phyloP scores from a whole-genome alignment of 2,888 invertebrate species.

The Troides helena region DNA sequence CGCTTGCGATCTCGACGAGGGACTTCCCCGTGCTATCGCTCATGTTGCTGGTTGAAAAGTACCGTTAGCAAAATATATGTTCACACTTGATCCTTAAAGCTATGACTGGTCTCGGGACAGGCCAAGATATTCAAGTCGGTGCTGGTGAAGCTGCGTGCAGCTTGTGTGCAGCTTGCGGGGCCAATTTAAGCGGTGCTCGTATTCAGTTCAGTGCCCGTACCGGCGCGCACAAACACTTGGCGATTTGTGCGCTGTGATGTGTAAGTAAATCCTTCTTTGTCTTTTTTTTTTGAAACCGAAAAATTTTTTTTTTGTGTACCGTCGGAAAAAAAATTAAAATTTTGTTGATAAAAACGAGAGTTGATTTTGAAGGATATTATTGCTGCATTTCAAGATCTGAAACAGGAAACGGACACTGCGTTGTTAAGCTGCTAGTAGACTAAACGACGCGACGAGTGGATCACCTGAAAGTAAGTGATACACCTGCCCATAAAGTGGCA shows the following conservation, averaged over 20 bases:
- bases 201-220: constrained; percentile 48
- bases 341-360: constrained; percentile 38
- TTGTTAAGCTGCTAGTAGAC: no score
- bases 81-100: constrained; percentile 43
- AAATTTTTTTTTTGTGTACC: neutral
- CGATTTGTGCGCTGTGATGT: constrained; percentile 34
- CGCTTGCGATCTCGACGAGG: constrained; percentile 47
- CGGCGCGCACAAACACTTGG: constrained; percentile 23
- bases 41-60: constrained; percentile 33
- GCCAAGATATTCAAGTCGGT: constrained; percentile 44
- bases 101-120: constrained; percentile 46
- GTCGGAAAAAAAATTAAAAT: constrained; percentile 29
- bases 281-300: constrained; percentile 26
- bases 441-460: no score
- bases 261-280: neutral
- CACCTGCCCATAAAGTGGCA: no score
- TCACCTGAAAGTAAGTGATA: no score
- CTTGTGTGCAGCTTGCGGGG: constrained; percentile 37
- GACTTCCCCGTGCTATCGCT: constrained; percentile 42
- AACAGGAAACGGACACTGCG: constrained; percentile 36
- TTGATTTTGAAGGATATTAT: constrained; percentile 49
- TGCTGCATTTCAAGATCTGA: constrained; percentile 78
- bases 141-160: constrained; percentile 33
- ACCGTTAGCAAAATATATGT: constrained; percentile 33
- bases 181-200: constrained; percentile 21